phyloP scores from a whole-genome alignment of 2,797 vertebrate species.

The Lepus oiostolus region DNA sequence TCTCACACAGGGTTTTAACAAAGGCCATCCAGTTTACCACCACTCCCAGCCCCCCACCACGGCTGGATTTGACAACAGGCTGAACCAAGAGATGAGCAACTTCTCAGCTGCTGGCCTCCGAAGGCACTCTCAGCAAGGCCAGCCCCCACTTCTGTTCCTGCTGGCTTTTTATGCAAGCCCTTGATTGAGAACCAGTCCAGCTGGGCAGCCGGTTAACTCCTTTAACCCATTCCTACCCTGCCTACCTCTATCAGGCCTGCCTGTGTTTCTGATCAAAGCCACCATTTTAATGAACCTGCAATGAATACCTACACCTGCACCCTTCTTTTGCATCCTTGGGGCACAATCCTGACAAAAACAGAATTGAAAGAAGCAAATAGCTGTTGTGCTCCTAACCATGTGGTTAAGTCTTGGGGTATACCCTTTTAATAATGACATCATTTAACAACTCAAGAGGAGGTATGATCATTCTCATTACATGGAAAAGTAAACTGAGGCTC shows the following conservation, averaged over 20 bases:
- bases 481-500: conserved; percentile 40
- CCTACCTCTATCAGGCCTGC: neutral
- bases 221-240: conserved; percentile 82
- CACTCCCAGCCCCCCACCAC: conserved; percentile 30
- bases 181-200: conserved; percentile 83
- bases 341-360: neutral
- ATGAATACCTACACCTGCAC: neutral
- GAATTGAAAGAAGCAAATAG: conserved; percentile 25
- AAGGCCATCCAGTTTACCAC: conserved; percentile 74
- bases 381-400: neutral
- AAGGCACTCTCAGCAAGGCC: conserved; percentile 80
- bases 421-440: conserved; percentile 4
- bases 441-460: neutral
- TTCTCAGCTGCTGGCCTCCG: conserved; percentile 83
- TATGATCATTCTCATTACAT: neutral
- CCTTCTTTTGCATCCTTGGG: neutral
- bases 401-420: neutral
- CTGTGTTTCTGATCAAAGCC: neutral
- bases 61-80: conserved; percentile 80
- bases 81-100: conserved; percentile 85
- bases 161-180: conserved; percentile 82
- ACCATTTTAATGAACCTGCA: neutral
- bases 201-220: conserved; percentile 78
- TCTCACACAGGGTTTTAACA: conserved; percentile 78
- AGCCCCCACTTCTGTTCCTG: conserved; percentile 83